phyloP scores from a whole-genome alignment of 2,113 vertebrate genomes.

The Jaculus jaculus region DNA sequence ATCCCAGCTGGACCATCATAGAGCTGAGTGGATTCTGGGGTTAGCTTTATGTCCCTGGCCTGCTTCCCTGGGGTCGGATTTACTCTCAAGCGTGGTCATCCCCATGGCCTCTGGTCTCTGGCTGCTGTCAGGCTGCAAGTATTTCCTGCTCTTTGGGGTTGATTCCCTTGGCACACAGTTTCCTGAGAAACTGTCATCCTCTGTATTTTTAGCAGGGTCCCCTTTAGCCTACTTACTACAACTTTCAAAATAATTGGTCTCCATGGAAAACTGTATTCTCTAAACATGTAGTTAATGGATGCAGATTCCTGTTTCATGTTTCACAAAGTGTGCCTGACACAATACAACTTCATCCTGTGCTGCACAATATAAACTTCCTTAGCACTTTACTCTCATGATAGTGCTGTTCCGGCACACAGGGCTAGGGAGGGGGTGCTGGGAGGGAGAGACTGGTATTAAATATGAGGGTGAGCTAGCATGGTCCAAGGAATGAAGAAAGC shows the following conservation, averaged over 20 bases:
- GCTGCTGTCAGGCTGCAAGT: constrained; percentile 46
- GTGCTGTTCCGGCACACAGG: neutral
- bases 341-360: constrained; percentile 54
- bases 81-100: neutral
- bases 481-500: neutral
- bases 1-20: neutral
- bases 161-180: constrained; percentile 70
- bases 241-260: constrained; percentile 67
- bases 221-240: constrained; percentile 68
- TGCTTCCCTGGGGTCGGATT: neutral
- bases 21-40: neutral
- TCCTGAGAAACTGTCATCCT: constrained; percentile 70
- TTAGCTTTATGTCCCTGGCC: neutral
- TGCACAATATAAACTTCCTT: constrained; percentile 41
- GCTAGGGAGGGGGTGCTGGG: neutral
- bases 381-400: neutral
- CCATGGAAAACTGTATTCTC: constrained; percentile 62
- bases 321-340: constrained; percentile 29
- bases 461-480: neutral
- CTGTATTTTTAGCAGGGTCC: constrained; percentile 70
- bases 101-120: neutral
- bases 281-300: constrained; percentile 63
- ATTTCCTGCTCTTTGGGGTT: constrained; percentile 67
- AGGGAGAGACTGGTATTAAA: neutral
- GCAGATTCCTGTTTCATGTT: constrained; percentile 50